Evolutionary conservation across 2,113 vertebrate species (phyloP).

Genomic region (Chaetodon auriga): DNA sequence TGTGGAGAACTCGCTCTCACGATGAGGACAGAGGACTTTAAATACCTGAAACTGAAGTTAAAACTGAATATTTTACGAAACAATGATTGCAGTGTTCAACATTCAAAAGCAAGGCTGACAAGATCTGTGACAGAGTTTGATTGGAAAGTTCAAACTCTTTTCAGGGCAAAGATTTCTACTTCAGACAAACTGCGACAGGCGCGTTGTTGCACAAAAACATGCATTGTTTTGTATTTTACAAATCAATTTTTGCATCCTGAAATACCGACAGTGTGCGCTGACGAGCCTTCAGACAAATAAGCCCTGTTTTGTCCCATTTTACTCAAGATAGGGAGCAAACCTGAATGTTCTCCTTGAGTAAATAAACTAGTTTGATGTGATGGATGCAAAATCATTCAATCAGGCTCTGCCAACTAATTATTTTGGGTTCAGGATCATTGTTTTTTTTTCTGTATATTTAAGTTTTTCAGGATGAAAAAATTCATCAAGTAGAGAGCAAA

Average conservation of each 20-base stretch:
- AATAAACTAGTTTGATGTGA: background rate
- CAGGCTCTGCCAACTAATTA: background rate
- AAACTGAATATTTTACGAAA: background rate
- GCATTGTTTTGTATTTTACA: background rate
- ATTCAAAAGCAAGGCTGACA: background rate
- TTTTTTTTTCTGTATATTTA: background rate
- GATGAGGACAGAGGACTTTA: background rate
- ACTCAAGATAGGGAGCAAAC: background rate
- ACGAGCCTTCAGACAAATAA: background rate
- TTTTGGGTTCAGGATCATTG: background rate
- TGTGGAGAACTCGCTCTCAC: background rate
- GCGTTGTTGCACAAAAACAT: background rate
- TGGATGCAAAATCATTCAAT: background rate
- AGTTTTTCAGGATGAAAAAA: background rate
- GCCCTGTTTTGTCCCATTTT: background rate
- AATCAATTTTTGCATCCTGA: background rate
- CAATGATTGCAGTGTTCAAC: background rate
- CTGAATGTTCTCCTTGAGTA: background rate
- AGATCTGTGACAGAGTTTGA: background rate
- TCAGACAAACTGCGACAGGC: background rate
- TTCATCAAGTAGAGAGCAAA: background rate
- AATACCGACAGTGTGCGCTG: background rate
- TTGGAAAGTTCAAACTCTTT: background rate
- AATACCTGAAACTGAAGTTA: background rate
- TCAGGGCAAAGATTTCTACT: background rate